A percentile compares a stretch with the other conserved stretches of the same genome.
phyloP scores from a whole-genome alignment of 2,113 vertebrate genomes.

The Anas platyrhynchos region DNA sequence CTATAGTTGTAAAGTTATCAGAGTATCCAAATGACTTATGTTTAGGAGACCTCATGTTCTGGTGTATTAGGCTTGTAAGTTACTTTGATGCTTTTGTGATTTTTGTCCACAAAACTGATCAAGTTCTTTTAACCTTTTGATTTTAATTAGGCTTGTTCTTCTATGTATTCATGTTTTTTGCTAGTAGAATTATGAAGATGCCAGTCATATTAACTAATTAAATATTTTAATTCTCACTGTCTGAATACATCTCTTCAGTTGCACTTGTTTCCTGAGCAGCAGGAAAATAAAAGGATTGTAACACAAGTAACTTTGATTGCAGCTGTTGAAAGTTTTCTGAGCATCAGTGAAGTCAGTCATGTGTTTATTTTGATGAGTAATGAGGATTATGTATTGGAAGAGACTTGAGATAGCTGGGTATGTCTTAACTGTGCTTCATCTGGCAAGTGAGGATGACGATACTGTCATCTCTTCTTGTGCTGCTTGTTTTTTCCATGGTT shows the following conservation, averaged over 20 bases:
- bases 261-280: background rate
- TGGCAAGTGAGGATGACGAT: background rate
- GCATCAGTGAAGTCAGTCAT: background rate
- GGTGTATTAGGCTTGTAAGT: background rate
- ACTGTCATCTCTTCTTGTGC: background rate
- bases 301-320: background rate
- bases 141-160: background rate
- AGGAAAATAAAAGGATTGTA: background rate
- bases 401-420: background rate
- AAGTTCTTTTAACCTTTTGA: background rate
- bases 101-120: background rate
- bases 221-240: background rate
- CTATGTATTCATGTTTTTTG: background rate
- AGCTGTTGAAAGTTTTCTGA: background rate
- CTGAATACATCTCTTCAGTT: background rate
- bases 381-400: background rate
- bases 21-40: background rate
- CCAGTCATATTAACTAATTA: background rate
- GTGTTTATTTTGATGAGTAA: background rate
- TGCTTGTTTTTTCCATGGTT: background rate
- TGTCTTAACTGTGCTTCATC: background rate
- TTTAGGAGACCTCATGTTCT: background rate
- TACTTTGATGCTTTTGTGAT: background rate
- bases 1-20: background rate
- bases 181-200: background rate